phyloP scores from a whole-genome alignment of 2,113 vertebrate genomes.

The Sylvilagus bachmani region DNA sequence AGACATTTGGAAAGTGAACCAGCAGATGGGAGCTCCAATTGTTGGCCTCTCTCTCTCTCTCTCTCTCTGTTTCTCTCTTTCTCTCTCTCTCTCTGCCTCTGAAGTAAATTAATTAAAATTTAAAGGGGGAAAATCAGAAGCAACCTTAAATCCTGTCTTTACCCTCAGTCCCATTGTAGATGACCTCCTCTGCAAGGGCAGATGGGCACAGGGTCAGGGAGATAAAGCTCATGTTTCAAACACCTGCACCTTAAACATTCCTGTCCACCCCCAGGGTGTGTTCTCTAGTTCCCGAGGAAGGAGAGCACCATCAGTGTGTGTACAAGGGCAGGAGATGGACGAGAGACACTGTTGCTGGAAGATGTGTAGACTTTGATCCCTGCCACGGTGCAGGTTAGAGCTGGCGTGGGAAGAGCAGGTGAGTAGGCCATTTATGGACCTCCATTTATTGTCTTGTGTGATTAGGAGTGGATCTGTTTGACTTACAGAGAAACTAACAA shows the following conservation, averaged over 20 bases:
- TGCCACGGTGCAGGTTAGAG: not conserved
- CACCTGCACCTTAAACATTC: not conserved
- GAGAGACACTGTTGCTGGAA: not conserved
- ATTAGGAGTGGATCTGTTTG: not conserved
- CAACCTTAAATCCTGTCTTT: not conserved
- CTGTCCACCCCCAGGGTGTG: not conserved
- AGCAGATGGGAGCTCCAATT: too few relatives aligned
- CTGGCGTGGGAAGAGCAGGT: too few relatives aligned
- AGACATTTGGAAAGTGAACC: too few relatives aligned
- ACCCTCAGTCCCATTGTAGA: not conserved
- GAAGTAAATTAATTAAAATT: too few relatives aligned
- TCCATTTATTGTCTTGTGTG: not conserved
- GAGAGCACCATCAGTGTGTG: not conserved
- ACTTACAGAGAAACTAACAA: not conserved
- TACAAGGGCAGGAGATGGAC: not conserved
- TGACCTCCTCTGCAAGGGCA: not conserved
- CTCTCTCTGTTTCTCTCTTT: too few relatives aligned
- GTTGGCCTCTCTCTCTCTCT: too few relatives aligned
- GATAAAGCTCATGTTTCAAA: not conserved
- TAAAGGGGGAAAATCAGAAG: not conserved
- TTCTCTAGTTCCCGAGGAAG: not conserved
- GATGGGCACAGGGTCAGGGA: too few relatives aligned
- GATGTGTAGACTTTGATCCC: not conserved
- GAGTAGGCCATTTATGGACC: not conserved
- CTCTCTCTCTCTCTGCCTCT: too few relatives aligned